Percentiles rank a stretch among this genome's conserved stretches.
These are phyloP conservation scores for Drosophila nasuta DNA, from an alignment of 1,140 invertebrate species.

Conservation along the genomic window DNA sequence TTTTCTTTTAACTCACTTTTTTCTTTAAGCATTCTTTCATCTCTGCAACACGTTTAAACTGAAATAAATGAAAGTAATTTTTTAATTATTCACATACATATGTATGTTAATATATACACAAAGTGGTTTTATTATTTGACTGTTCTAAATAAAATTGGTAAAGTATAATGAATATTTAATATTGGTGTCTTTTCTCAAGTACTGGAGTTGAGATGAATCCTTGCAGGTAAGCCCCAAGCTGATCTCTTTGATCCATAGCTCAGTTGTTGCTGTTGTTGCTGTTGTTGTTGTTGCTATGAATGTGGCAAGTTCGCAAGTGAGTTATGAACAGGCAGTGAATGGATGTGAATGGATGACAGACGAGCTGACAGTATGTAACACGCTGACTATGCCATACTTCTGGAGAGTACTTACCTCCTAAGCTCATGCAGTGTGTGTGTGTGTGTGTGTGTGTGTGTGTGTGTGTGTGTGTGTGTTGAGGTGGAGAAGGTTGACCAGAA, in stretches of 20 bases:
- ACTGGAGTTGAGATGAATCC: too few species aligned
- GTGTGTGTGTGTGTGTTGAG: too few species aligned
- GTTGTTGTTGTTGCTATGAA: background rate
- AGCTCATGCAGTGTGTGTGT: slow-evolving; percentile 18
- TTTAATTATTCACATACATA: too few species aligned
- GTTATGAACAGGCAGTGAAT: slow-evolving; percentile 12
- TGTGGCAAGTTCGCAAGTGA: slow-evolving; percentile 3
- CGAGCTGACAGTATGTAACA: slow-evolving; percentile 20
- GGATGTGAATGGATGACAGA: slow-evolving; percentile 28
- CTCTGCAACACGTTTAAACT: too few species aligned
- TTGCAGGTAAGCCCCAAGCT: background rate
- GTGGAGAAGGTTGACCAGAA: background rate
- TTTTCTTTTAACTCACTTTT: too few species aligned
- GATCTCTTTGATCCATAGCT: slow-evolving; percentile 4
- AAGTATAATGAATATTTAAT: too few species aligned
- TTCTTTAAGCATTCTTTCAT: too few species aligned
- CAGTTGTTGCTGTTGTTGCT: background rate
- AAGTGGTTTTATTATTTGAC: too few species aligned
- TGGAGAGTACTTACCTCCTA: slow-evolving; percentile 37
- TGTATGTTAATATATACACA: too few species aligned
- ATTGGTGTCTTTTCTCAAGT: too few species aligned
- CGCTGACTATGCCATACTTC: slow-evolving; percentile 14
- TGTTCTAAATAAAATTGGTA: too few species aligned
- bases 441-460: background rate
- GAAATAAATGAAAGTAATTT: too few species aligned